phyloP scores from a whole-genome alignment of 2,113 vertebrate species.

The Terrapene triunguis region DNA sequence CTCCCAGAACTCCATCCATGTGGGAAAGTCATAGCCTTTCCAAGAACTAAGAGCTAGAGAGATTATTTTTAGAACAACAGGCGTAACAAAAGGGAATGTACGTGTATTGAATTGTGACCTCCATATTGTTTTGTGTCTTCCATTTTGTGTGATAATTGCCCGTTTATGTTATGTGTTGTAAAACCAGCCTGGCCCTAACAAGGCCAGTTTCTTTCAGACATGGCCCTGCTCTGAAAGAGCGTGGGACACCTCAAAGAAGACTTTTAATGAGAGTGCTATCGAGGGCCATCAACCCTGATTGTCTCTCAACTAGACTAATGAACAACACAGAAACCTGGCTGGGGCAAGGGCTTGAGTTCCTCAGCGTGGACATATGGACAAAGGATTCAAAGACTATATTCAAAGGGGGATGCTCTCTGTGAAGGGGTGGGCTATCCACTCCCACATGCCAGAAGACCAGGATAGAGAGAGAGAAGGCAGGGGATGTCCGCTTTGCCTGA shows the following conservation, averaged over 20 bases:
- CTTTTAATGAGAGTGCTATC: background rate
- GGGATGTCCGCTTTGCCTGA: background rate
- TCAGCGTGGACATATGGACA: background rate
- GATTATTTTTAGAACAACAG: background rate
- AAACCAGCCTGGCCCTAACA: background rate
- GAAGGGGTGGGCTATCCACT: background rate
- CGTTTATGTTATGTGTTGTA: background rate
- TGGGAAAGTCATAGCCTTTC: background rate
- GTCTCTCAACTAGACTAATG: background rate
- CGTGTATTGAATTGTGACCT: fast-evolving
- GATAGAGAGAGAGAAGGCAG: background rate
- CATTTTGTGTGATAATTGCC: background rate
- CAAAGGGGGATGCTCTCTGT: background rate
- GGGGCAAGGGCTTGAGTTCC: background rate
- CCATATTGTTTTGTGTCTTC: background rate
- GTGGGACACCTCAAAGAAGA: fast-evolving
- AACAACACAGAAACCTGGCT: background rate
- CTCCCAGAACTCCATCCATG: background rate
- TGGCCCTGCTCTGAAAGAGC: background rate
- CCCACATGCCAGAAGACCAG: background rate
- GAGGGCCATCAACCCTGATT: background rate
- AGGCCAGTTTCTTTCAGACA: background rate
- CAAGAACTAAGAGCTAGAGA: background rate
- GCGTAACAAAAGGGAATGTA: background rate
- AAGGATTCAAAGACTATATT: background rate